These are phyloP conservation scores for Hypotaenidia okinawae DNA, from an alignment of 2,797 vertebrate genomes.

Conservation along the genomic window DNA sequence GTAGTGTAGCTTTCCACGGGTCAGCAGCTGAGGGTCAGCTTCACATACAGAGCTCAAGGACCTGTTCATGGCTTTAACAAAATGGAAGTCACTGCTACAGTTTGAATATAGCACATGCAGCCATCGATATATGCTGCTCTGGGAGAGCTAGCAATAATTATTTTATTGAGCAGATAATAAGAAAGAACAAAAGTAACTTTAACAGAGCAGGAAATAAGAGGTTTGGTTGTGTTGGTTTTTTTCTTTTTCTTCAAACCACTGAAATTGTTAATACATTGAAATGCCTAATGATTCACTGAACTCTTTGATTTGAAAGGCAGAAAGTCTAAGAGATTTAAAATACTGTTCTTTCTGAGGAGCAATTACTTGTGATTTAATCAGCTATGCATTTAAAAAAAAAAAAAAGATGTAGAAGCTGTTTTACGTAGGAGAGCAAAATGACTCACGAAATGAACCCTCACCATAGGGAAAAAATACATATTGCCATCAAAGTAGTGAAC, in stretches of 20 bases:
- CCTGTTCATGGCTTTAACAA: background rate
- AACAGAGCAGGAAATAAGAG: constrained; percentile 40
- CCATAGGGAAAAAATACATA: constrained; percentile 40
- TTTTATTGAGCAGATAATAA: constrained; percentile 57
- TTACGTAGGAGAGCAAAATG: constrained; percentile 72
- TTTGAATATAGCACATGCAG: background rate
- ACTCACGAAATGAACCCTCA: constrained; percentile 73
- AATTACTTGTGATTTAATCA: constrained; percentile 76
- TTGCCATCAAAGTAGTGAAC: constrained; percentile 67
- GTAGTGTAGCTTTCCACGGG: background rate
- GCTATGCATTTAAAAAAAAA: constrained; percentile 38
- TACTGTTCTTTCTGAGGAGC: constrained; percentile 65
- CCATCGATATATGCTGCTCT: background rate
- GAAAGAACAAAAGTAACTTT: constrained; percentile 59
- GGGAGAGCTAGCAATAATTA: constrained; percentile 17
- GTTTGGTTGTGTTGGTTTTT: background rate
- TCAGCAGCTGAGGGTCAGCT: background rate
- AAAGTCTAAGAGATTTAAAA: constrained; percentile 68
- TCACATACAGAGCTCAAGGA: background rate
- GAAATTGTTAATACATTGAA: constrained; percentile 64
- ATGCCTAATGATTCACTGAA: constrained; percentile 72
- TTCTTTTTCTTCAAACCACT: constrained; percentile 43
- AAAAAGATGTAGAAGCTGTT: constrained; percentile 53
- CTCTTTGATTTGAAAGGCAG: constrained; percentile 73
- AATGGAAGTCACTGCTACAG: background rate